Base-by-base conservation (phyloP, 2,888 invertebrate species). In the Cataglyphis altisquamis region DNA sequence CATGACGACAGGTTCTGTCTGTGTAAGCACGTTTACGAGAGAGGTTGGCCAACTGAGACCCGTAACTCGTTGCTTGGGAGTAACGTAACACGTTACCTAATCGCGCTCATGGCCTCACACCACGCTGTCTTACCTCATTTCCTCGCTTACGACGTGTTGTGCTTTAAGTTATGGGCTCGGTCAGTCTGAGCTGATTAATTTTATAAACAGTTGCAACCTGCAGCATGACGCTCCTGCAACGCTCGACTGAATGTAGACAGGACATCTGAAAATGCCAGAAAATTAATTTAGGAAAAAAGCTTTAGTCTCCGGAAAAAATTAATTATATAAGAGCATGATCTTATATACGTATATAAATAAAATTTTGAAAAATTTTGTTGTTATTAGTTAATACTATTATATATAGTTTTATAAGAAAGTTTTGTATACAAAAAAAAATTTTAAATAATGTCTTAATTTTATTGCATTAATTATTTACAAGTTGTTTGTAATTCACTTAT, bases 71-170 rank as follows among this genome's bases (percentile, higher is more conserved):
- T 73, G 78, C 67, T 82, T 78, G 80, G 74, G 70, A 82, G 83
- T 85, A 89, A 87, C 90, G 92, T 89, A 91, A 91, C 90, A 66
- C 87, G 88, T 92, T 91, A 91, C 91, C 89, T 91, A 91, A 90
- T 91, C 88, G 87, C 82, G 86, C 81, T 87, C 84, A 70, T 73
- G 86, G 86, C 85, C 73, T 86, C 73, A 82, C 84, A 82, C 84
- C 66, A 82, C 82, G 67, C 80, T 45, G 85, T 72, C 77, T 82
- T 80, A 80, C 80, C 64, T 80, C 82, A 70, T 86, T 75, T 70
- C 78, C 74, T 86, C 80, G 78, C 75, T 74, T 68, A 70, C 86
- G 64, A 75, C 48, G 78, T 67, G 77, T 78, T 82, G 67, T 68
- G 82, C 55, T 63, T 84, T 72, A 66, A 68, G 68, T 84, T 82